Evolutionary conservation across 2,888 invertebrate genomes (phyloP).

Genomic region (Alsophila aescularia): DNA sequence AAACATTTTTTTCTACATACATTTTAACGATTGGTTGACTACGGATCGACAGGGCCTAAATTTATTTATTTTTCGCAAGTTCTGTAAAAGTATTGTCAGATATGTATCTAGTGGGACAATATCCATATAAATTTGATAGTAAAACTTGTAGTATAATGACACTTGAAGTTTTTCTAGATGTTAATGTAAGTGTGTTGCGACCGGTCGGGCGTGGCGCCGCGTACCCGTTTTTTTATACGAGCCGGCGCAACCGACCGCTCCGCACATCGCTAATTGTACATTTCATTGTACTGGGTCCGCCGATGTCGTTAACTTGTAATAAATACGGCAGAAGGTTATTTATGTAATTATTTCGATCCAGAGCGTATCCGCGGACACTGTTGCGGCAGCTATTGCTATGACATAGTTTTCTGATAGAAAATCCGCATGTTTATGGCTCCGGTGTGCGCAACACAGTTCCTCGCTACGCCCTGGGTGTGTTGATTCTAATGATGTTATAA

Average conservation of each 20-base stretch:
- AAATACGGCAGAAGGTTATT: slow-evolving; percentile 5
- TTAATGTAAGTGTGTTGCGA: slow-evolving; percentile 56
- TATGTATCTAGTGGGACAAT: too few species aligned
- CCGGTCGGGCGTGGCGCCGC: slow-evolving; percentile 52
- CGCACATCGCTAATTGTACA: slow-evolving; percentile 69
- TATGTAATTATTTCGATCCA: slow-evolving; percentile 13
- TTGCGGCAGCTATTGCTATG: slow-evolving; percentile 19
- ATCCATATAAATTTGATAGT: too few species aligned
- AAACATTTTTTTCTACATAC: too few species aligned
- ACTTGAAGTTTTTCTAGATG: slow-evolving; percentile 56
- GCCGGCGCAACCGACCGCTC: slow-evolving; percentile 29
- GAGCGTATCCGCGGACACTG: slow-evolving; percentile 20
- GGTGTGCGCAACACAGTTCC: slow-evolving; percentile 13
- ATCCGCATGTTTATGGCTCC: slow-evolving; percentile 14
- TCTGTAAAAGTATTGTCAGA: too few species aligned
- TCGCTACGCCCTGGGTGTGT: slow-evolving; percentile 18
- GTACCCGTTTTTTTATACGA: slow-evolving; percentile 29
- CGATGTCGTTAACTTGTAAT: slow-evolving; percentile 22
- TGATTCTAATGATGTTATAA: slow-evolving; percentile 15
- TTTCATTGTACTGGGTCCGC: slow-evolving; percentile 81
- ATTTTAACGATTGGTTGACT: too few species aligned
- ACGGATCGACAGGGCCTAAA: too few species aligned
- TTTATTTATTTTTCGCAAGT: too few species aligned
- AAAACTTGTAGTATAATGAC: slow-evolving; percentile 49
- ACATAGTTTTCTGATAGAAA: slow-evolving; percentile 21